Evolutionary conservation across 2,113 vertebrate genomes (phyloP), one percentile per base, ranked within the genome.

Genomic region (Ailuropoda melanoleuca): DNA sequence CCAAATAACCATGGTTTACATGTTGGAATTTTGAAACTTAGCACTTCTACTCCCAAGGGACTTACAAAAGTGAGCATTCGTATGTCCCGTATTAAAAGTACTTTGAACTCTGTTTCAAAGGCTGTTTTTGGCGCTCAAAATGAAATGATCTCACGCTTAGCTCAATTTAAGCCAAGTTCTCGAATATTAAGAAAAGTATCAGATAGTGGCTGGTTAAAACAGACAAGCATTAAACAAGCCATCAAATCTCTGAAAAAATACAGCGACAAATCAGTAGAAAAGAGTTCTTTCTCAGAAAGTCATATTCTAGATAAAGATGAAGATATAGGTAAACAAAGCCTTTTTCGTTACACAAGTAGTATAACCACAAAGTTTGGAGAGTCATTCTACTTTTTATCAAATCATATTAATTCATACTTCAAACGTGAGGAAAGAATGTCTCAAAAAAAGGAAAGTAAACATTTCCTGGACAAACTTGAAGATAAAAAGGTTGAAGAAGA

Each of bases 321-420:
- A 43, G 75, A 56, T 2, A 80, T 37, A 97, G 29, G 97, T 66
- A 99, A 99, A 97, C 98, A 88, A 13, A 98, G 98, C 46, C 99
- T 99, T 95, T 99, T 99, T 95, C 92, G 24, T 98, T 99, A 99
- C 90, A 95, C 99, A n/a, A 99, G 98, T 97, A 98, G 94, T 88
- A 98, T 99, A 98, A 98, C 99, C 58, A 99, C 99, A 89, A 99
- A 98, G 98, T 99, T 99, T 98, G 99, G 99, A 98, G 99, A 99
- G 84, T 99, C 99, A 0, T 99, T 99, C 96, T 99, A 98, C 97
- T 99, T 99, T 21, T 90, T 99, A 93, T 98, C 99, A 81, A 99
- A 99, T 98, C 99, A 99, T 94, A 99, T 99, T 97, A 99, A 99
- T 97, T 98, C 98, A 43, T 99, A 99, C 96, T 99, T 99, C 96